A percentile compares a stretch with the other conserved stretches of the same genome.
phyloP scores from a whole-genome alignment of 2,113 vertebrate genomes.

The Festucalex cinctus region DNA sequence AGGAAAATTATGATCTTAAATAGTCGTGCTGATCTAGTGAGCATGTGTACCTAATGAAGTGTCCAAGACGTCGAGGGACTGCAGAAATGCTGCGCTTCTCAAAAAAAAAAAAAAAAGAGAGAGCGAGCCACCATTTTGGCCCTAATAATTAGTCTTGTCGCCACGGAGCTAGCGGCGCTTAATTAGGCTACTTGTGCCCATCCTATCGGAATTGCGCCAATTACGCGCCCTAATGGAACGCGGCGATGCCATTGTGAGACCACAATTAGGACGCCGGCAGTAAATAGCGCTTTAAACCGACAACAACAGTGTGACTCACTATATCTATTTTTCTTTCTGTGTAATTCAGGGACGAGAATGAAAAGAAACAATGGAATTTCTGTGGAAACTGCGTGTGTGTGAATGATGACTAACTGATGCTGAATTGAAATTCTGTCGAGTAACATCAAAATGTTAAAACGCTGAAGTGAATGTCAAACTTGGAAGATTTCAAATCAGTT shows the following conservation, averaged over 20 bases:
- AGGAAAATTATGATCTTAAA: not conserved
- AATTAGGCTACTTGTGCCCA: slow-evolving; percentile 80
- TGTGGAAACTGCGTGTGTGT: slow-evolving; percentile 27
- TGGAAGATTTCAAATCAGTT: slow-evolving; percentile 33
- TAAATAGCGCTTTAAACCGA: slow-evolving; percentile 76
- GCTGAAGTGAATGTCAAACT: slow-evolving; percentile 29
- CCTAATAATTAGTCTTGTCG: slow-evolving; percentile 76
- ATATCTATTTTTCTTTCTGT: slow-evolving; percentile 7
- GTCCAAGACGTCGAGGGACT: slow-evolving; percentile 18
- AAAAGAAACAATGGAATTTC: not conserved
- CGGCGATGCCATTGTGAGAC: slow-evolving; percentile 72
- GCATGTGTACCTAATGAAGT: not conserved
- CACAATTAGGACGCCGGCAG: slow-evolving; percentile 80
- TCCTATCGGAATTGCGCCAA: slow-evolving; percentile 81
- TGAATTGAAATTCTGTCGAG: not conserved
- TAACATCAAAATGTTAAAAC: too few relatives aligned
- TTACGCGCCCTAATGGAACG: slow-evolving; percentile 82
- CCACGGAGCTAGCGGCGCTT: slow-evolving; percentile 70
- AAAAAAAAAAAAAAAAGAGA: slow-evolving; percentile 41
- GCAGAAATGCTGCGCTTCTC: slow-evolving; percentile 46
- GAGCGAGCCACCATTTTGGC: slow-evolving; percentile 67
- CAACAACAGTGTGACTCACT: slow-evolving; percentile 57
- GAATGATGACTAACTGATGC: slow-evolving; percentile 32
- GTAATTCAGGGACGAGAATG: not conserved
- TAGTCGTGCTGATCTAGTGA: not conserved